Conservation (phyloP, 2,888 invertebrate species). For the Xestia ashworthii region DNA sequence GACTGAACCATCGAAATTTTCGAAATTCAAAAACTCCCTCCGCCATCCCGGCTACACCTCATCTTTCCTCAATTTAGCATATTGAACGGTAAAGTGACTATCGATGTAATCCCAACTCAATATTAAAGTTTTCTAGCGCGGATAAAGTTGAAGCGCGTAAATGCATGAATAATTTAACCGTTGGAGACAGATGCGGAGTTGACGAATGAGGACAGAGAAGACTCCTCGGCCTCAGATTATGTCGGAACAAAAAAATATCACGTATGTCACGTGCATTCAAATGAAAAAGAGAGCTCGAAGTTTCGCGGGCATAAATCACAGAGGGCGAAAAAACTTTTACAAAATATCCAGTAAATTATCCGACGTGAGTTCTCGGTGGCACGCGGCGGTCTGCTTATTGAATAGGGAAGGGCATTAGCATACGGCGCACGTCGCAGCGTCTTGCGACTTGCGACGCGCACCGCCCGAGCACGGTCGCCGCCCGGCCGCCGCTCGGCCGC, state of each 20-base stretch:
- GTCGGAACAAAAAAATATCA: conserved; percentile 89
- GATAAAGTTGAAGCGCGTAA: conserved; percentile 86
- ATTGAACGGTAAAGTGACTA: conserved; percentile 85
- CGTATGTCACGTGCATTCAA: conserved; percentile 90
- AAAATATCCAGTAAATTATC: conserved; percentile 91
- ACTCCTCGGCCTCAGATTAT: conserved; percentile 85
- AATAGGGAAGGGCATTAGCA: conserved; percentile 89
- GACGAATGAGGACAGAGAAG: conserved; percentile 85
- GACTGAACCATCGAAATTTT: conserved; percentile 88
- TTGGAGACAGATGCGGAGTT: conserved; percentile 86
- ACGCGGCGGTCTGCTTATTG: conserved; percentile 90
- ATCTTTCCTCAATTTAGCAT: conserved; percentile 81
- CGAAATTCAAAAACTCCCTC: conserved; percentile 71
- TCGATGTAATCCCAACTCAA: conserved; percentile 85
- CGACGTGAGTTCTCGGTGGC: conserved; percentile 90
- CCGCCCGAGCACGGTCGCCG: conserved; percentile 63
- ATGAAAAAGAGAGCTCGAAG: conserved; percentile 90
- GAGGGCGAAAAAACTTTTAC: conserved; percentile 90
- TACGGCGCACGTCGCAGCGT: conserved; percentile 88
- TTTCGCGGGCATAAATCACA: conserved; percentile 90
- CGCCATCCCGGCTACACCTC: conserved; percentile 73
- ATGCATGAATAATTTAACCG: conserved; percentile 89
- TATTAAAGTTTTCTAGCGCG: conserved; percentile 82
- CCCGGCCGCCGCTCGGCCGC: conserved; percentile 62
- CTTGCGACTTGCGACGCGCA: conserved; percentile 79